A percentile compares a stretch with the other conserved stretches of the same genome.
Evolutionary conservation across 2,113 vertebrate species (phyloP).

Genomic region (Paratilapia polleni): DNA sequence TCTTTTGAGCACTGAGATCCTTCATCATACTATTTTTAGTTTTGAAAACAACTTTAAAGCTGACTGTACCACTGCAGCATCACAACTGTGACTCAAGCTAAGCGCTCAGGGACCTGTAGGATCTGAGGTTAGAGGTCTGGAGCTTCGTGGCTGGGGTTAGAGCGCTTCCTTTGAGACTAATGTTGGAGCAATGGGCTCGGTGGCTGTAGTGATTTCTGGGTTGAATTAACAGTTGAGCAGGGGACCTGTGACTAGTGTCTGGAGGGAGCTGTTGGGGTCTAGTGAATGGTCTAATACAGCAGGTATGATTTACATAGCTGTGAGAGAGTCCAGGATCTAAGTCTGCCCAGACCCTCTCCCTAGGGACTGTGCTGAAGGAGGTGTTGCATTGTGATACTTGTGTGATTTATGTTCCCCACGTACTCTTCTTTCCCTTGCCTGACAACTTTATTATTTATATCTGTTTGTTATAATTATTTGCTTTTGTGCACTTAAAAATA

Average conservation of each 20-base stretch:
- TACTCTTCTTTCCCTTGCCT: conserved; percentile 54
- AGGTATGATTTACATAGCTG: conserved; percentile 80
- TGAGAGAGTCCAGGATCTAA: conserved; percentile 76
- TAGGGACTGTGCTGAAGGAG: conserved; percentile 64
- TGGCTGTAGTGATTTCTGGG: conserved; percentile 71
- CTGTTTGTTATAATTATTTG: conserved; percentile 75
- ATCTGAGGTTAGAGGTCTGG: conserved; percentile 65
- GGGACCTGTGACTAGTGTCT: conserved; percentile 66
- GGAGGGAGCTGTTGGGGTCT: conserved; percentile 61
- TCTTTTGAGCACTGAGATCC: not conserved
- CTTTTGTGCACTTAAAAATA: conserved; percentile 55
- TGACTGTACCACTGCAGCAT: not conserved
- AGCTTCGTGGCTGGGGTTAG: conserved; percentile 63
- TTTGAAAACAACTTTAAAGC: not conserved
- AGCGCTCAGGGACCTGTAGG: conserved; percentile 33
- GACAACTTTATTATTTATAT: conserved; percentile 77
- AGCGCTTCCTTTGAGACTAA: conserved; percentile 72
- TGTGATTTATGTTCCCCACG: conserved; percentile 72
- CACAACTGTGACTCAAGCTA: conserved; percentile 22
- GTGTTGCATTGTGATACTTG: conserved; percentile 76
- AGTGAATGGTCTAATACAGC: conserved; percentile 55
- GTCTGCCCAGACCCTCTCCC: conserved; percentile 62
- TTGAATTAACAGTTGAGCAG: conserved; percentile 76
- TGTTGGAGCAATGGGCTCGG: conserved; percentile 59
- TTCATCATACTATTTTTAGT: not conserved